phyloP scores from a whole-genome alignment of 2,888 invertebrate genomes.

The Cosmia trapezina region DNA sequence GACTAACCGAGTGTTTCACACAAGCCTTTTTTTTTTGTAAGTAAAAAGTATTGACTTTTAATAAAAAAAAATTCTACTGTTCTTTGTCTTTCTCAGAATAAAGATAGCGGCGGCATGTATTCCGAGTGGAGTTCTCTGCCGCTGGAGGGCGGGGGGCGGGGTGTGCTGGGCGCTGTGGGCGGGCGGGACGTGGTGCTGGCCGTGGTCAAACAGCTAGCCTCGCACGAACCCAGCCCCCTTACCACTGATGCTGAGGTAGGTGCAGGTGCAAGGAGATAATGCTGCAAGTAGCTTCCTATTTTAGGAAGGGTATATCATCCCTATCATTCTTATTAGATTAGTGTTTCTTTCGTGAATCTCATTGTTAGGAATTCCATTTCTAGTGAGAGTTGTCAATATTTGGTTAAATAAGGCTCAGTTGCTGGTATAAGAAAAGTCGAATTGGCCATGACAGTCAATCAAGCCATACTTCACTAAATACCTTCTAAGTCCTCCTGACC shows the following conservation, averaged over 20 bases:
- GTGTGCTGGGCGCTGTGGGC: conserved; percentile 95
- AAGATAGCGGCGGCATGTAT: conserved; percentile 94
- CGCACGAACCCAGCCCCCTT: conserved; percentile 96
- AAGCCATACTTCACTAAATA: background rate
- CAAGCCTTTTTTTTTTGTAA: too few species aligned
- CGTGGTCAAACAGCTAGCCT: conserved; percentile 95
- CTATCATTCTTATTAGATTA: too few species aligned
- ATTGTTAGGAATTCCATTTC: background rate
- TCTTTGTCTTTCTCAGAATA: conserved; percentile 83
- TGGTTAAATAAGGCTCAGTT: background rate
- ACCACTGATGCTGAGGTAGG: conserved; percentile 95
- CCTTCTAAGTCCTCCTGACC: background rate
- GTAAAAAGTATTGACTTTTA: too few species aligned
- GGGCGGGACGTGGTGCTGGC: conserved; percentile 95
- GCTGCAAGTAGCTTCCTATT: background rate
- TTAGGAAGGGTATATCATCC: background rate
- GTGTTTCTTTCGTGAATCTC: background rate
- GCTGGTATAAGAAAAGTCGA: background rate
- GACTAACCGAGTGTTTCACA: too few species aligned
- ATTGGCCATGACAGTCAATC: background rate
- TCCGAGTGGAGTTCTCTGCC: conserved; percentile 95
- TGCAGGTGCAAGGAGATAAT: too few species aligned
- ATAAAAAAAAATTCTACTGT: background rate
- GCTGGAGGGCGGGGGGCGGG: conserved; percentile 93
- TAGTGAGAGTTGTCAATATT: background rate